Evolutionary conservation across 2,888 invertebrate species (phyloP), one percentile per base, ranked within the genome.

Genomic region (Strigamia maritima): DNA sequence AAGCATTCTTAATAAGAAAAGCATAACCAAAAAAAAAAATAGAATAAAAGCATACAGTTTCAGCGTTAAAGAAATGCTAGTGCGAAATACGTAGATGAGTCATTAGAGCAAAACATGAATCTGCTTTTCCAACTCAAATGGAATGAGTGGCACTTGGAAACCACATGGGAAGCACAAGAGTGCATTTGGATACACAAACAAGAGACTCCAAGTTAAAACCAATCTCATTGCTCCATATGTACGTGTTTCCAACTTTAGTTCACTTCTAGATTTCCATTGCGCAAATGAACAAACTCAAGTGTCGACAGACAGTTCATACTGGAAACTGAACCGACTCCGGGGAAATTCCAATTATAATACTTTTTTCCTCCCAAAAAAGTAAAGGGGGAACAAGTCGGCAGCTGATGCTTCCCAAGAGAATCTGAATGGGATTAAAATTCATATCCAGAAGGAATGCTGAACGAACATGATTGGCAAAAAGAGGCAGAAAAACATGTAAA

Each of bases 91-190:
- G n/a, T 19, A 49, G 19, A 49, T 49, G 49, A 49, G n/a, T 49
- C 49, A 49, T 49, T 49, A 49, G 49, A 49, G 49, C 49, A 49
- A 49, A 49, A 49, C 49, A 49, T n/a, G 49, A 49, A 49, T 49
- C 49, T 49, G 49, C 49, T 49, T 49, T 49, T 49, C 49, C 49
- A 49, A 49, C 49, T 49, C n/a, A 49, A 49, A 49, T 49, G n/a
- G 49, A 49, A 49, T 49, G 49, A 49, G 49, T 49, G 49, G 49
- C 49, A 49, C 49, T 49, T 49, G 49, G n/a, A 49, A 49, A 49
- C 49, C 49, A 49, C 49, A 49, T 49, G 49, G 49, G 49, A 49
- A 7, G n/a, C 49, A 19, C 49, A 49, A 19, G 49, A 19, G 49
- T 49, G 49, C 49, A 49, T 49, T 49, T 49, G 19, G 49, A n/a